Conservation (phyloP, 2,888 invertebrate genomes). For the Nomada hirtipes region DNA sequence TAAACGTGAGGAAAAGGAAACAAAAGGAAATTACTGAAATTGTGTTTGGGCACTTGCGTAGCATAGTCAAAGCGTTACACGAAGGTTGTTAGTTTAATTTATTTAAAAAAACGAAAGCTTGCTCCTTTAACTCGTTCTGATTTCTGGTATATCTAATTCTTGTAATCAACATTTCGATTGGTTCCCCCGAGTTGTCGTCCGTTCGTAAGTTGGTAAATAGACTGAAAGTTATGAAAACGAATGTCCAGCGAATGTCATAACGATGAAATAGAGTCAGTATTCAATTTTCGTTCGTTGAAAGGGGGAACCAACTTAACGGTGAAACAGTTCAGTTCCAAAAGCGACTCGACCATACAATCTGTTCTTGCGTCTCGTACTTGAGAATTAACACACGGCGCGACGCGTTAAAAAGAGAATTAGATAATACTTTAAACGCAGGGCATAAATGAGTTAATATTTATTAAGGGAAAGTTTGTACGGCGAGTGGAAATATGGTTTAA, state of each 20-base stretch:
- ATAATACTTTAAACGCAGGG: conserved; percentile 3
- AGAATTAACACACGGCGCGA: not conserved
- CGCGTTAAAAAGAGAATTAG: not conserved
- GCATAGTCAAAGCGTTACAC: conserved; percentile 53
- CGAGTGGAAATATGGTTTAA: conserved; percentile 10
- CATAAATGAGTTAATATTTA: conserved; percentile 44
- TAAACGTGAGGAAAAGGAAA: conserved; percentile 24
- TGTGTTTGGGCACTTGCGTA: conserved; percentile 69
- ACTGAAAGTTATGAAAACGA: no score
- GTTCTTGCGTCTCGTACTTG: no score
- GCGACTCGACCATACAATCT: no score
- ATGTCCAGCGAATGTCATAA: not conserved
- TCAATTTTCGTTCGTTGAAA: not conserved
- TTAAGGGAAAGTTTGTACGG: conserved; percentile 9
- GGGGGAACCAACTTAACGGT: no score
- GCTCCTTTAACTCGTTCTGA: conserved; percentile 25
- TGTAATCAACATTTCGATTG: no score
- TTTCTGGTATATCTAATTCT: not conserved
- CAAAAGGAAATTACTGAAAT: conserved; percentile 45
- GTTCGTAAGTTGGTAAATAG: no score
- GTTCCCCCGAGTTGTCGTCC: no score
- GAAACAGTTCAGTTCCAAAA: no score
- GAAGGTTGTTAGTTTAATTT: conserved; percentile 51
- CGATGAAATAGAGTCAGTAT: conserved; percentile 23
- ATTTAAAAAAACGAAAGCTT: conserved; percentile 19